Conservation (phyloP, 2,888 invertebrate genomes). For the Orthonevra nobilis region DNA sequence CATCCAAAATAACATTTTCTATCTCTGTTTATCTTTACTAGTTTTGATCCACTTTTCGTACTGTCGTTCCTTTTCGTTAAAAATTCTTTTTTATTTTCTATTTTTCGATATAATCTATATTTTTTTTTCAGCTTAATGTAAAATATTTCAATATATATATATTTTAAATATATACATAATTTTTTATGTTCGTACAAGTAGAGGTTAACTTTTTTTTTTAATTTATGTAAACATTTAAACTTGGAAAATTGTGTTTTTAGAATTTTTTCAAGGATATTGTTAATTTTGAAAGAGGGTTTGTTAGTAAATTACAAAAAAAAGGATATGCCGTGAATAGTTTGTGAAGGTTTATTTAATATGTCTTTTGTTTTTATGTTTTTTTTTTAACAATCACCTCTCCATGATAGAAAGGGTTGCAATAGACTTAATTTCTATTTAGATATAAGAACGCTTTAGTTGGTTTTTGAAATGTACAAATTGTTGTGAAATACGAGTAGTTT, state of each 20-base stretch:
- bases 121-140: conserved; percentile 15
- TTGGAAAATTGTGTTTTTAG: conserved; percentile 25
- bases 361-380: background rate
- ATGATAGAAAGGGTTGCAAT: conserved; percentile 6
- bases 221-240: conserved; percentile 20
- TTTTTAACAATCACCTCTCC: conserved; percentile 12
- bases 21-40: conserved; percentile 2
- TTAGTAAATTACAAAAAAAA: background rate
- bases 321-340: conserved; percentile 58
- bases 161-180: conserved; percentile 40
- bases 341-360: conserved; percentile 20
- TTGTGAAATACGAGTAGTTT: background rate
- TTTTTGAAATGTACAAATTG: conserved; percentile 58
- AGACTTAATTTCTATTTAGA: conserved; percentile 62
- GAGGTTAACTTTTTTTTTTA: conserved; percentile 23
- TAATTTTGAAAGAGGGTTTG: conserved; percentile 6
- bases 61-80: conserved; percentile 15
- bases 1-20: conserved; percentile 49
- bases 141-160: conserved; percentile 12
- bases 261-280: background rate
- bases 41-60: conserved; percentile 49
- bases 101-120: conserved; percentile 20
- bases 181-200: conserved; percentile 38
- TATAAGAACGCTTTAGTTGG: conserved; percentile 68
- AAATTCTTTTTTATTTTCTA: conserved; percentile 3